Evolutionary conservation across 2,888 invertebrate species (phyloP).

Genomic region (Phaonia tiefii): DNA sequence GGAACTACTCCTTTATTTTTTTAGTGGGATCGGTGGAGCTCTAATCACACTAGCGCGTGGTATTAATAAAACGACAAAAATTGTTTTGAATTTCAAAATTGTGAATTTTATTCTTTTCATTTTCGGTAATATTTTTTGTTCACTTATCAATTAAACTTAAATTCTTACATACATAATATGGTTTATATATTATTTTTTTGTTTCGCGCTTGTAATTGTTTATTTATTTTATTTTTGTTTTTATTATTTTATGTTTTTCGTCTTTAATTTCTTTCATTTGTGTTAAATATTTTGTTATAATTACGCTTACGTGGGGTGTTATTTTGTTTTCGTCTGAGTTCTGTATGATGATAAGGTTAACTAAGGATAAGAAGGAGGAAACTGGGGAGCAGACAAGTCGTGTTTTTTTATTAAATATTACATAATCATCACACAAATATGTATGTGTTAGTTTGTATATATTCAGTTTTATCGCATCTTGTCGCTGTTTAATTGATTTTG

Average conservation of each 20-base stretch:
- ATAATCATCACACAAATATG: slow-evolving; percentile 33
- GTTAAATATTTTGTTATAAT: slow-evolving; percentile 42
- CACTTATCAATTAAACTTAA: slow-evolving; percentile 62
- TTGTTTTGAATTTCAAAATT: slow-evolving; percentile 71
- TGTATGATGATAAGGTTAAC: slow-evolving; percentile 52
- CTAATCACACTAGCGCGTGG: too few relatives aligned
- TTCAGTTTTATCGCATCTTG: too few relatives aligned
- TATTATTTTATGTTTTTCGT: slow-evolving; percentile 47
- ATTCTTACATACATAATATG: slow-evolving; percentile 59
- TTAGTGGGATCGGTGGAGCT: too few relatives aligned
- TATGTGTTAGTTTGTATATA: slow-evolving; percentile 14
- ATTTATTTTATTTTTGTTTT: slow-evolving; percentile 46
- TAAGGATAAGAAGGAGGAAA: slow-evolving; percentile 37
- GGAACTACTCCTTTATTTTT: too few relatives aligned
- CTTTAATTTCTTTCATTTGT: slow-evolving; percentile 12
- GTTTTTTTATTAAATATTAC: slow-evolving; percentile 14
- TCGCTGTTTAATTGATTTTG: too few relatives aligned
- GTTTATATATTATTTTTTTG: slow-evolving; percentile 50
- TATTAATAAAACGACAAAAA: slow-evolving; percentile 8
- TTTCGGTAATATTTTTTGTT: slow-evolving; percentile 67
- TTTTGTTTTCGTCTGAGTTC: slow-evolving; percentile 13
- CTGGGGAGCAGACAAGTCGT: slow-evolving; percentile 6
- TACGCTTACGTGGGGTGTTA: slow-evolving; percentile 50
- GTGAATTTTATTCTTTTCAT: slow-evolving; percentile 71
- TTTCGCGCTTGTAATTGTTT: slow-evolving; percentile 4